These are phyloP conservation scores for Cotesia vestalis DNA, from an alignment of 1,140 invertebrate genomes.

Conservation along the genomic window DNA sequence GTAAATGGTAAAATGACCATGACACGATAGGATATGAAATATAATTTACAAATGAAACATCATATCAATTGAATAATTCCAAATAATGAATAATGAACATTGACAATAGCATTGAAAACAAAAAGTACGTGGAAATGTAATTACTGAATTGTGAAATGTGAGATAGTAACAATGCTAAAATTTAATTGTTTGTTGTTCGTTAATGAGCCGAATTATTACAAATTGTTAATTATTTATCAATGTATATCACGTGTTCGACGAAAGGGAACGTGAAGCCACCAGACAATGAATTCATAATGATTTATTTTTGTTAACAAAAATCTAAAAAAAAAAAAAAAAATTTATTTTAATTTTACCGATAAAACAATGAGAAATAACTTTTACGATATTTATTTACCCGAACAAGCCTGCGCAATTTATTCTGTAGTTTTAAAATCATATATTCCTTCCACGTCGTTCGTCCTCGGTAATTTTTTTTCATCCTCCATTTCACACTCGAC, in stretches of 20 bases:
- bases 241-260: constrained; percentile 21
- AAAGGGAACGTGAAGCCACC: background rate
- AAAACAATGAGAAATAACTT: too few species aligned
- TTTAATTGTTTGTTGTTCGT: constrained; percentile 22
- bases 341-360: too few species aligned
- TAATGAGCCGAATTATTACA: constrained; percentile 20
- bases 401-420: background rate
- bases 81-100: too few species aligned
- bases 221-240: constrained; percentile 25
- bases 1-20: too few species aligned
- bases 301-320: too few species aligned
- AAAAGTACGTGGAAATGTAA: background rate
- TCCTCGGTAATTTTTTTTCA: constrained; percentile 15
- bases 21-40: too few species aligned
- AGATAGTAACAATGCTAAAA: constrained; percentile 17
- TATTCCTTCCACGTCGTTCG: constrained; percentile 11
- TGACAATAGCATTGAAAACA: background rate
- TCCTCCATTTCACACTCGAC: constrained; percentile 23
- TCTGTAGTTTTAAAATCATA: constrained; percentile 3
- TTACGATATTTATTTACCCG: background rate
- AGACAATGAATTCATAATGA: constrained; percentile 25
- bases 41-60: background rate
- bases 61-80: background rate
- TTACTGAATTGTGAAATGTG: constrained; percentile 1
- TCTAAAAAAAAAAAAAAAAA: too few species aligned